Percentiles rank a stretch among this genome's conserved stretches.
These are phyloP conservation scores for Drosophila pseudoananassae DNA, from an alignment of 1,140 invertebrate species.

Conservation along the genomic window DNA sequence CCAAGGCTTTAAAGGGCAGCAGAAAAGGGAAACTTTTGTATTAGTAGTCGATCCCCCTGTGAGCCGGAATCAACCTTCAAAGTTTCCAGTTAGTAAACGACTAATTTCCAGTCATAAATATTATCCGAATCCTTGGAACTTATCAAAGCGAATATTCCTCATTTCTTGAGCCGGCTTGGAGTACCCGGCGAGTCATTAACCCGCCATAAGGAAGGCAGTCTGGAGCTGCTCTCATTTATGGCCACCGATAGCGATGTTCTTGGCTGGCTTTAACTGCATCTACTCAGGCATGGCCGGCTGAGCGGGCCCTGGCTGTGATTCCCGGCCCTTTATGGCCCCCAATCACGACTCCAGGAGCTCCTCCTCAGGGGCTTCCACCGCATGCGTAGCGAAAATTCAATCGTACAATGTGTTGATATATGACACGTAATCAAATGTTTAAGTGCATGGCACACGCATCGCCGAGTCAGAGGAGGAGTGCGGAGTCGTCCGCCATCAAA, in stretches of 20 bases:
- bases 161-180: slow-evolving; percentile 5
- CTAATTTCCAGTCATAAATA: slow-evolving; percentile 1
- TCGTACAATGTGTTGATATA: slow-evolving; percentile 78
- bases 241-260: slow-evolving; percentile 35
- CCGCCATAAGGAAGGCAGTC: slow-evolving; percentile 30
- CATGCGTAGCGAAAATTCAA: slow-evolving; percentile 64
- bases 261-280: slow-evolving; percentile 28
- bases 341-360: slow-evolving; percentile 44
- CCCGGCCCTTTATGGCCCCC: slow-evolving; percentile 46
- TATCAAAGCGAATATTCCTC: slow-evolving; percentile 24
- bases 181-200: slow-evolving; percentile 37
- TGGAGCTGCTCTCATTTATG: slow-evolving; percentile 51
- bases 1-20: slow-evolving; percentile 46
- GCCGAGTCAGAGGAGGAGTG: slow-evolving; percentile 13
- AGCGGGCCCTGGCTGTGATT: neutral
- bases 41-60: neutral
- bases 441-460: slow-evolving; percentile 76
- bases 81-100: neutral
- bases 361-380: slow-evolving; percentile 8
- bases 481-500: slow-evolving; percentile 6
- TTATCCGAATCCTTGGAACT: slow-evolving; percentile 9
- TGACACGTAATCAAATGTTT: slow-evolving; percentile 80
- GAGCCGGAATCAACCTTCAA: neutral
- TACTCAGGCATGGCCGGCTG: slow-evolving; percentile 29
- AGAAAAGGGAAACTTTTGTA: neutral